phyloP scores from a whole-genome alignment of 2,797 vertebrate genomes.

The Macropus fuliginosus region DNA sequence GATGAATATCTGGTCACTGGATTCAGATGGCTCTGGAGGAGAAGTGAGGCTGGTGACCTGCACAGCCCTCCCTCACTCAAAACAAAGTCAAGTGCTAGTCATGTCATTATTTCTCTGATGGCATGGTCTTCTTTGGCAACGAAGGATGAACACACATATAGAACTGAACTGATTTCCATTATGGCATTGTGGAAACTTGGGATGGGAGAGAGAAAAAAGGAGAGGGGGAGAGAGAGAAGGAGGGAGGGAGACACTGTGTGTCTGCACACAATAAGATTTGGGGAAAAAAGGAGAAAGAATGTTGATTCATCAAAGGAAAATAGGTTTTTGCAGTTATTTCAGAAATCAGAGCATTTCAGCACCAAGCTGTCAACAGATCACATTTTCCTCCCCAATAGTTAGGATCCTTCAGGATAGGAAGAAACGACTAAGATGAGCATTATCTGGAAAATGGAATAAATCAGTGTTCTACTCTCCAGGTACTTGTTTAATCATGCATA shows the following conservation, averaged over 20 bases:
- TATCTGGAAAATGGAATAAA: conserved; percentile 41
- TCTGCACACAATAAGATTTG: not conserved
- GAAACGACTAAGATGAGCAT: not conserved
- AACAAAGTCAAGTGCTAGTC: too few species aligned
- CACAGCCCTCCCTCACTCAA: too few species aligned
- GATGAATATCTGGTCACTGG: too few species aligned
- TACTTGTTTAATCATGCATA: conserved; percentile 53
- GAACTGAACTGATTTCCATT: not conserved
- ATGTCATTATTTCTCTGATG: too few species aligned
- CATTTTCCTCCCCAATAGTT: conserved; percentile 32
- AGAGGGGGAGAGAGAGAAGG: too few species aligned
- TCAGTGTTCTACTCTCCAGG: conserved; percentile 23
- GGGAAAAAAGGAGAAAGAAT: conserved; percentile 24
- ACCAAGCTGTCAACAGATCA: not conserved
- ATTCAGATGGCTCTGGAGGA: too few species aligned
- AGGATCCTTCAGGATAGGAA: conserved; percentile 8
- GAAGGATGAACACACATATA: not conserved
- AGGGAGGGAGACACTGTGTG: not conserved
- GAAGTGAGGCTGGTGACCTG: too few species aligned
- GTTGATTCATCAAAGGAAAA: not conserved
- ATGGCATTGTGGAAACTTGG: not conserved
- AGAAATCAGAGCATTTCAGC: conserved; percentile 40
- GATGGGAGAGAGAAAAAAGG: not conserved
- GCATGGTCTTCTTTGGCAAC: too few species aligned
- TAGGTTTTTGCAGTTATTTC: conserved; percentile 45